These are phyloP conservation scores for Corythoichthys haematopterus DNA, from an alignment of 2,113 vertebrate species.

Conservation along the genomic window DNA sequence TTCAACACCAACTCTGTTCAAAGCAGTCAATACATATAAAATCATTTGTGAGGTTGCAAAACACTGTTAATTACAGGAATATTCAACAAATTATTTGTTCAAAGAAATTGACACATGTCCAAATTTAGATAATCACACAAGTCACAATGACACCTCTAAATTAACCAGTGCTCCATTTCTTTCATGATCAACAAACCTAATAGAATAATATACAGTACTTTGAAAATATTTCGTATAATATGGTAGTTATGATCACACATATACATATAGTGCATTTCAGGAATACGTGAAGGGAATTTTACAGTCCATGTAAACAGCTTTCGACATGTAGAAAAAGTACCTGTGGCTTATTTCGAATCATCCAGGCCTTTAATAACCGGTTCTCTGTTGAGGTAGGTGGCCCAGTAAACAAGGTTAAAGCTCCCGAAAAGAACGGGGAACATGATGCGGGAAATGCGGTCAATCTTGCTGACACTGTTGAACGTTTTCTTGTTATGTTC, in stretches of 20 bases:
- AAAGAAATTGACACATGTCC: not conserved
- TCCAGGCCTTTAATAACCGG: conserved; percentile 40
- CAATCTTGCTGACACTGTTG: conserved; percentile 96
- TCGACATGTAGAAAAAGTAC: conserved; percentile 45
- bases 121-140: not conserved
- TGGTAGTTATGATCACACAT: not conserved
- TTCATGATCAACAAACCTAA: not conserved
- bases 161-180: not conserved
- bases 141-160: not conserved
- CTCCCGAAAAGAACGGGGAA: conserved; percentile 91
- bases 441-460: conserved; percentile 94
- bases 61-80: not conserved
- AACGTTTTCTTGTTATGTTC: conserved; percentile 90
- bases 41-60: not conserved
- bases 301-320: conserved; percentile 12
- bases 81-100: not conserved
- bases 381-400: conserved; percentile 76
- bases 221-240: not conserved
- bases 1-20: not conserved
- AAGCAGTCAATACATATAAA: not conserved
- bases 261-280: not conserved
- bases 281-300: not conserved
- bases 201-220: no score
- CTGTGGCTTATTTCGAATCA: conserved; percentile 49
- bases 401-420: conserved; percentile 96